phyloP scores from a whole-genome alignment of 2,888 invertebrate species.

The Ellobium chinense region DNA sequence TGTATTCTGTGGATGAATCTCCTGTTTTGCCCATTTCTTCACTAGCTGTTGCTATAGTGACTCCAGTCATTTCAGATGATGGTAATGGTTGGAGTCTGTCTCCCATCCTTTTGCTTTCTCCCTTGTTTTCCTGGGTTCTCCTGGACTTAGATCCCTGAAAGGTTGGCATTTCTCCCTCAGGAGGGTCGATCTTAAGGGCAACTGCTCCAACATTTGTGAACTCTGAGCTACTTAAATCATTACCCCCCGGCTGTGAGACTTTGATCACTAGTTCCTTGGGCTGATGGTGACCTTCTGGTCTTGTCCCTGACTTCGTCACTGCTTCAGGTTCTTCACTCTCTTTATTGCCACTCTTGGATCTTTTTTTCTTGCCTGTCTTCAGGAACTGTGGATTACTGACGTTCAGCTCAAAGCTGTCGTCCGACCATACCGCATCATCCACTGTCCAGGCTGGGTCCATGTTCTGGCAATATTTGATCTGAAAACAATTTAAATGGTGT shows the following conservation, averaged over 20 bases:
- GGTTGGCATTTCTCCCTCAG: background rate
- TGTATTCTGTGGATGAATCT: background rate
- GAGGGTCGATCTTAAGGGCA: background rate
- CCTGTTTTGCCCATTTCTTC: background rate
- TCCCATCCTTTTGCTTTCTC: background rate
- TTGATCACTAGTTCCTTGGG: background rate
- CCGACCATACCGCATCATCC: conserved; percentile 30
- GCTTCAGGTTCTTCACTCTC: background rate
- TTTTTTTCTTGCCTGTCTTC: conserved; percentile 3
- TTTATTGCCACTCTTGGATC: background rate
- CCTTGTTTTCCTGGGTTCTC: background rate
- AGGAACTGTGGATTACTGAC: conserved; percentile 13
- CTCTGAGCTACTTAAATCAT: background rate
- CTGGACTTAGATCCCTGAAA: background rate
- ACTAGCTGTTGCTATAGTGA: background rate
- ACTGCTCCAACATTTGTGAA: background rate
- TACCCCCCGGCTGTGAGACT: background rate
- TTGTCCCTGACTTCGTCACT: background rate
- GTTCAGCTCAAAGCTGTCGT: conserved; percentile 38
- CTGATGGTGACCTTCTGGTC: background rate
- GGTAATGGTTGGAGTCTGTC: background rate
- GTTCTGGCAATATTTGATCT: conserved; percentile 39
- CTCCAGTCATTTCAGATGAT: background rate
- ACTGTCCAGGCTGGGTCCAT: conserved; percentile 30
- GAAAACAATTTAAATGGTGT: background rate